Base-by-base conservation (phyloP, 2,888 invertebrate species). In the Archips crataeganus region DNA sequence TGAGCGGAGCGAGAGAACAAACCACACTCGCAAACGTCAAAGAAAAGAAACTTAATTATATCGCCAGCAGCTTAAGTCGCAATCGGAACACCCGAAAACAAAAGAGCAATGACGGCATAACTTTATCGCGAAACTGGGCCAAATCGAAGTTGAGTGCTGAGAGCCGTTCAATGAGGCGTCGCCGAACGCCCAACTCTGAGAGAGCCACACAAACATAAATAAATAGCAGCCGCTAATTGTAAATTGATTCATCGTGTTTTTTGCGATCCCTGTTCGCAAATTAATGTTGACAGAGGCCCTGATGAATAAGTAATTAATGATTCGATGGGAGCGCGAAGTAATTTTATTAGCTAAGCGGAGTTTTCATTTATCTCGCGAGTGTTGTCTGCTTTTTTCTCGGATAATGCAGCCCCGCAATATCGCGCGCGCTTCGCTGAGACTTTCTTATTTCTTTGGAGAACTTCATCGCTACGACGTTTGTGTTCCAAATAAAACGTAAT, bases 221-320 rank as follows among this genome's bases (percentile, higher is more conserved):
- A 64, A 64, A 64, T 57, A 60, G 32, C 32, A n/a, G 47, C 42
- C 54, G 61, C 60, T 71, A 74, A 71, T 71, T 67, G 75, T 64
- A 74, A 74, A 74, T 69, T 74, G 69, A 74, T 69, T 64, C 47
- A 66, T 62, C 66, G 45, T 72, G 71, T 75, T 63, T 62, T 67
- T 71, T 51, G 34, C 39, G 32, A 62, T 68, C 54, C 59, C 45
- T 59, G 15, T 70, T 70, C 61, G 45, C 62, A 57, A 62, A 57
- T 62, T 36, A 71, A 59, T 74, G 74, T 75, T 70, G 69, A 68
- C 67, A 70, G 62, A 75, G 63, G 64, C 73, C 49, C 45, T 64
- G 71, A 70, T 67, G 75, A 71, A 70, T 61, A 68, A 68, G 74
- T 74, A 76, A 71, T 76, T 76, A 76, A 71, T 75, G 71, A 65